Evolutionary conservation across 1,140 invertebrate species (phyloP).

Genomic region (Dufourea novaeangliae): DNA sequence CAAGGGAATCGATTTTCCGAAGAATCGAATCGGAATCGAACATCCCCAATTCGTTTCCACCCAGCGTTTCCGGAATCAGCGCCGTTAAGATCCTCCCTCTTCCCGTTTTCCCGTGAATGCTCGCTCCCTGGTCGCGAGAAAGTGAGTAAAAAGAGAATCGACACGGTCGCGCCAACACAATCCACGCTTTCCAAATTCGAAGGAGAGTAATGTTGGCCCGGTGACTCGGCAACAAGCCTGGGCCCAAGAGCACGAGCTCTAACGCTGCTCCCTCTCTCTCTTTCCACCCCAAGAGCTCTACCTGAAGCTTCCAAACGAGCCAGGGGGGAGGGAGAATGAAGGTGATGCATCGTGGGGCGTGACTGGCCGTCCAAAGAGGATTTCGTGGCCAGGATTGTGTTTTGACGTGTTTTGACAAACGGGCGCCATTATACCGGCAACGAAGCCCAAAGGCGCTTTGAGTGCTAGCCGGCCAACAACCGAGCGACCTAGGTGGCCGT

Average conservation of each 20-base stretch:
- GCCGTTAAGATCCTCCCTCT: slow-evolving; percentile 22
- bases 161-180: slow-evolving; percentile 6
- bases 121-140: neutral
- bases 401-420: slow-evolving; percentile 82
- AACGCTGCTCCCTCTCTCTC: neutral
- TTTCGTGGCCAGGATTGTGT: slow-evolving; percentile 74
- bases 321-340: slow-evolving; percentile 22
- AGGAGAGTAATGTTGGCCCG: slow-evolving; percentile 62
- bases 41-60: neutral
- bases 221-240: slow-evolving; percentile 62
- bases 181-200: slow-evolving; percentile 64
- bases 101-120: neutral
- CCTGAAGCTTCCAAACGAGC: slow-evolving; percentile 50
- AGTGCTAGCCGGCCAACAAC: slow-evolving; percentile 72
- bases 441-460: slow-evolving; percentile 65
- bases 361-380: slow-evolving; percentile 58
- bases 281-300: slow-evolving; percentile 18
- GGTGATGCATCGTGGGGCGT: slow-evolving; percentile 74
- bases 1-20: too few relatives aligned
- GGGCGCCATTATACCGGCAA: slow-evolving; percentile 77
- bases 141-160: neutral
- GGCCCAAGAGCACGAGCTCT: slow-evolving; percentile 32
- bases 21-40: neutral
- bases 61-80: slow-evolving; percentile 42
- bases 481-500: slow-evolving; percentile 75